phyloP scores from a whole-genome alignment of 2,888 invertebrate genomes.

The Amphipoea oculea region DNA sequence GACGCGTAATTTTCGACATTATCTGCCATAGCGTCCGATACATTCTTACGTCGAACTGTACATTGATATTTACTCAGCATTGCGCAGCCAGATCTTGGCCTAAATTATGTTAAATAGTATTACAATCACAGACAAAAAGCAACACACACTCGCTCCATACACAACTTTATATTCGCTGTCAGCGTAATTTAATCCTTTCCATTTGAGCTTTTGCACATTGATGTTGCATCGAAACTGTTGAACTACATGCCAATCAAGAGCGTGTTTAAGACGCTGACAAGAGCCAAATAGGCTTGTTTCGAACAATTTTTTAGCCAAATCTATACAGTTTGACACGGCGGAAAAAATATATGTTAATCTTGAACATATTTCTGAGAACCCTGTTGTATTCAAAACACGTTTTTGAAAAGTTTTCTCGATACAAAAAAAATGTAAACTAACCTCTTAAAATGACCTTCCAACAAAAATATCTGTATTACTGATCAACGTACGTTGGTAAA shows the following conservation, averaged over 20 bases:
- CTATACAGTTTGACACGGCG: too few relatives aligned
- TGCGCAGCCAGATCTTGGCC: background rate
- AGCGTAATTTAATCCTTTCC: slow-evolving; percentile 3
- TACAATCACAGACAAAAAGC: slow-evolving; percentile 51
- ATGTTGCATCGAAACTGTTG: background rate
- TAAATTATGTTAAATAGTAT: slow-evolving; percentile 6
- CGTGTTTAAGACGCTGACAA: too few relatives aligned
- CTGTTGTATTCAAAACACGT: too few relatives aligned
- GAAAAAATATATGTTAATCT: too few relatives aligned
- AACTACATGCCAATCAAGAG: slow-evolving; percentile 6
- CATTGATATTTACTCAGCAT: background rate
- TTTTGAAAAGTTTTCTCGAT: too few relatives aligned
- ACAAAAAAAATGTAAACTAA: too few relatives aligned
- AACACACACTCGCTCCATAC: slow-evolving; percentile 30
- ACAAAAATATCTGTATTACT: too few relatives aligned
- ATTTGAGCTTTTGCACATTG: slow-evolving; percentile 2
- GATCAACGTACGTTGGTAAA: too few relatives aligned
- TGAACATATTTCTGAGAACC: too few relatives aligned
- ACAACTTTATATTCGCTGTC: slow-evolving; percentile 10
- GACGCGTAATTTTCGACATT: background rate
- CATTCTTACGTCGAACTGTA: background rate
- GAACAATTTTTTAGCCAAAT: too few relatives aligned
- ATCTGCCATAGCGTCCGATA: background rate
- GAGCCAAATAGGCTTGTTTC: too few relatives aligned
- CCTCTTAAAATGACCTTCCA: too few relatives aligned